These are phyloP conservation scores for Andrena flavipes DNA, from an alignment of 2,888 invertebrate genomes.

Conservation along the genomic window DNA sequence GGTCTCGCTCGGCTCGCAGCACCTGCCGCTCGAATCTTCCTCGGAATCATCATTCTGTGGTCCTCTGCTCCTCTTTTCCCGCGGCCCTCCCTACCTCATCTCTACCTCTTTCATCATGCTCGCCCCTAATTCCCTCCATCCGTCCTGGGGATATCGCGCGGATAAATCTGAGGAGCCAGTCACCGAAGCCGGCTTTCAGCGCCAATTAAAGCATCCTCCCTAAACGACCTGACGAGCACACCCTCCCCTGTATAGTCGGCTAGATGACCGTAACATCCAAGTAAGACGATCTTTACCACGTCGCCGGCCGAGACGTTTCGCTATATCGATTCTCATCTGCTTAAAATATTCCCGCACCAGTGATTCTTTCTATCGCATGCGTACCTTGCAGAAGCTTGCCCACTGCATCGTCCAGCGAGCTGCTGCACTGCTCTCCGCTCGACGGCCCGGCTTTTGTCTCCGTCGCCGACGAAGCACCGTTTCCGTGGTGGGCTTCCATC, in stretches of 20 bases:
- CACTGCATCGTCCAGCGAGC: conserved; percentile 81
- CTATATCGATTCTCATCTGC: not conserved
- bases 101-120: conserved; percentile 34
- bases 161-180: conserved; percentile 77
- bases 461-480: conserved; percentile 58
- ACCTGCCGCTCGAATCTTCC: conserved; percentile 78
- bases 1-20: conserved; percentile 83
- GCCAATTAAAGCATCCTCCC: conserved; percentile 81
- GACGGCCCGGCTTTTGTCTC: conserved; percentile 74
- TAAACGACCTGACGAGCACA: conserved; percentile 71
- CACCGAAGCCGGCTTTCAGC: conserved; percentile 78
- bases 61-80: conserved; percentile 30
- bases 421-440: conserved; percentile 67
- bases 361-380: not conserved
- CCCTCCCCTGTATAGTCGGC: conserved; percentile 13
- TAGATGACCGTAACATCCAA: not conserved
- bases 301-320: not conserved
- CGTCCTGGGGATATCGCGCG: conserved; percentile 46
- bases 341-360: not conserved
- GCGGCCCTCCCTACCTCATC: conserved; percentile 17
- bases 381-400: conserved; percentile 82
- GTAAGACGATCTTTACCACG: not conserved
- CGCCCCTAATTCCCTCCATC: conserved; percentile 29
- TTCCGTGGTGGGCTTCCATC: conserved; percentile 60
- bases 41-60: conserved; percentile 57